Percentiles rank a stretch among this genome's conserved stretches.
Conservation (phyloP, 1,140 invertebrate species). For the Calliphora vicina region DNA sequence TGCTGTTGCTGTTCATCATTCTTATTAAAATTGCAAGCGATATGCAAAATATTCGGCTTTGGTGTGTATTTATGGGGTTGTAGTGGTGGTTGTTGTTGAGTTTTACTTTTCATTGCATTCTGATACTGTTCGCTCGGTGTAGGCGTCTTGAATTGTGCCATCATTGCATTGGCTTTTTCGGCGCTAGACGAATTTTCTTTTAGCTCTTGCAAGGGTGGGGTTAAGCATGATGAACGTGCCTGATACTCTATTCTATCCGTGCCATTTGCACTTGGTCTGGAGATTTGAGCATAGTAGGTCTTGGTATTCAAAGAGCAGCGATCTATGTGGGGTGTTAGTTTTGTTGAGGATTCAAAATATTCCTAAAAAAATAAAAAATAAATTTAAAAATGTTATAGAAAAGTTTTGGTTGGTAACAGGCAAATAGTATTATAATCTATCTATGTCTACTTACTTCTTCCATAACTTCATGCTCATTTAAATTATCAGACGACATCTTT, state of each 20-base stretch:
- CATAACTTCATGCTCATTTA: background rate
- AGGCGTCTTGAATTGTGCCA: slow-evolving; percentile 57
- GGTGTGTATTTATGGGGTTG: slow-evolving; percentile 40
- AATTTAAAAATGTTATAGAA: background rate
- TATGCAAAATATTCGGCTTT: slow-evolving; percentile 47
- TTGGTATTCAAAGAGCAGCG: slow-evolving; percentile 45
- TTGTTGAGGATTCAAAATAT: slow-evolving; percentile 45
- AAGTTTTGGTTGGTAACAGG: background rate
- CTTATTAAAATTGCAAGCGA: slow-evolving; percentile 33
- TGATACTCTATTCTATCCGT: background rate
- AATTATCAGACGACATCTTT: background rate
- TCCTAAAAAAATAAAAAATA: slow-evolving; percentile 32
- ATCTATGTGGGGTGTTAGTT: slow-evolving; percentile 55
- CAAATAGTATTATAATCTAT: too few relatives aligned
- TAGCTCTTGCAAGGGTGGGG: slow-evolving; percentile 1
- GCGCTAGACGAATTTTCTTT: background rate
- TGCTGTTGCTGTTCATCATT: background rate
- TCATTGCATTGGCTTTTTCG: background rate
- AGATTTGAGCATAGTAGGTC: slow-evolving; percentile 15
- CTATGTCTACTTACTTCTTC: slow-evolving; percentile 20
- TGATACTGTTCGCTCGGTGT: slow-evolving; percentile 44
- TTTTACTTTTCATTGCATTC: slow-evolving; percentile 5
- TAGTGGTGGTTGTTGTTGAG: background rate
- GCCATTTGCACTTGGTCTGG: background rate
- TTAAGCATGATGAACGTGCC: background rate